Evolutionary conservation across 2,888 invertebrate genomes (phyloP).

Genomic region (Dioctria rufipes): DNA sequence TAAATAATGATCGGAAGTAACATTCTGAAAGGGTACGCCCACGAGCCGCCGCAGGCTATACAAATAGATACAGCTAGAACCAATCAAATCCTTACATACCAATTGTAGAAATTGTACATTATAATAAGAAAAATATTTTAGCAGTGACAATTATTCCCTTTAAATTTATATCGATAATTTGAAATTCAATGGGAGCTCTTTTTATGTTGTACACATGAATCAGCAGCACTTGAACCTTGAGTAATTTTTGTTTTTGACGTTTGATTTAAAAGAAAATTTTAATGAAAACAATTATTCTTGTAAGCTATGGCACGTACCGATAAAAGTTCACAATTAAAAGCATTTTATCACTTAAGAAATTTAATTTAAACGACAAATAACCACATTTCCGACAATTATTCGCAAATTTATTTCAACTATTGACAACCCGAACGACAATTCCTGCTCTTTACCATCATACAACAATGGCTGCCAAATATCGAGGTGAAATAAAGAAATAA

Average conservation of each 20-base stretch:
- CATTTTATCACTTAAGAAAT: background rate
- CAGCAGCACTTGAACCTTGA: background rate
- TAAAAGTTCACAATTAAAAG: background rate
- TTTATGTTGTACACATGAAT: background rate
- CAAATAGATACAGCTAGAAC: background rate
- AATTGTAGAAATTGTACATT: no score
- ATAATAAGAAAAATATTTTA: no score
- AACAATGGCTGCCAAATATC: slow-evolving; percentile 49
- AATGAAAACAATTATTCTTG: background rate
- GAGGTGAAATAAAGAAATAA: background rate
- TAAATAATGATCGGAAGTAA: slow-evolving; percentile 38
- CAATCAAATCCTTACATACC: no score
- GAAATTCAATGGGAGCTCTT: background rate
- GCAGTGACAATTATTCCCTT: no score
- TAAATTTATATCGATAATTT: background rate
- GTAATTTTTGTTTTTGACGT: background rate
- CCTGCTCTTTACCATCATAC: background rate
- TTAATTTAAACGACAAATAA: background rate
- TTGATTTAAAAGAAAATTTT: slow-evolving; percentile 1
- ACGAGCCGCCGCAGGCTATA: background rate
- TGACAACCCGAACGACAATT: slow-evolving; percentile 45
- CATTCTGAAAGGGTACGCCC: slow-evolving; percentile 50
- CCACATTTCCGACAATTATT: slow-evolving; percentile 1
- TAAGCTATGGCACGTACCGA: background rate
- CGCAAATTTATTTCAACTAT: slow-evolving; percentile 8